These are phyloP conservation scores for Tetragonula carbonaria DNA, from an alignment of 2,888 invertebrate species.

Conservation along the genomic window DNA sequence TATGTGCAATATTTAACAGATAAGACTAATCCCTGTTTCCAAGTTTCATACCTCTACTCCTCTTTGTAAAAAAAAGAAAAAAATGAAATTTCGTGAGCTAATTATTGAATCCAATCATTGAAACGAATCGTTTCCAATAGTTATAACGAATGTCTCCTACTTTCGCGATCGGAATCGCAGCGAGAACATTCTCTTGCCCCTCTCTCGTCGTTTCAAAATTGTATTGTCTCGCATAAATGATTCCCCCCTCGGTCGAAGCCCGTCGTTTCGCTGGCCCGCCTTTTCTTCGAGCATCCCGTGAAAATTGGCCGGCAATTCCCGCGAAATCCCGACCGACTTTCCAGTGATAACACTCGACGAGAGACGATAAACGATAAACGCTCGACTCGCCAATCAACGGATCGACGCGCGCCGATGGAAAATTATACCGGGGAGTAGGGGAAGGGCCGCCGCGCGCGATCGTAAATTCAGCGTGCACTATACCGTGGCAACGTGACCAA, in stretches of 20 bases:
- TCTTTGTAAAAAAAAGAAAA: no score
- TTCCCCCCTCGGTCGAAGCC: not conserved
- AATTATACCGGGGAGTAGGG: conserved; percentile 5
- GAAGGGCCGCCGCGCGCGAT: not conserved
- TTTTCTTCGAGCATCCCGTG: not conserved
- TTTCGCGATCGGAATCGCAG: no score
- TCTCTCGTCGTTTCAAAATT: conserved; percentile 52
- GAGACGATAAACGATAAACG: conserved; percentile 9
- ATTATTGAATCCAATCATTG: not conserved
- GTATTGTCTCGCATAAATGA: conserved; percentile 53
- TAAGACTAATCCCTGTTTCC: no score
- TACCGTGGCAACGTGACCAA: conserved; percentile 15
- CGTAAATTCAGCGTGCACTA: conserved; percentile 20
- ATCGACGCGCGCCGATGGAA: conserved; percentile 6
- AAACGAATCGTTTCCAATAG: not conserved
- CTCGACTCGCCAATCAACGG: conserved; percentile 12
- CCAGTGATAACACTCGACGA: not conserved
- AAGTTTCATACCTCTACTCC: no score
- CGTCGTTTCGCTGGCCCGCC: no score
- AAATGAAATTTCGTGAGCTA: no score
- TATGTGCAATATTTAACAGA: no score
- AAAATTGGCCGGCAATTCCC: not conserved
- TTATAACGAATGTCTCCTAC: not conserved
- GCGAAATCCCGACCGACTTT: not conserved
- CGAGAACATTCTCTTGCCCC: no score